A percentile compares a stretch with the other conserved stretches of the same genome.
These are phyloP conservation scores for Eupithecia dodoneata DNA, from an alignment of 2,888 invertebrate genomes.

Conservation along the genomic window DNA sequence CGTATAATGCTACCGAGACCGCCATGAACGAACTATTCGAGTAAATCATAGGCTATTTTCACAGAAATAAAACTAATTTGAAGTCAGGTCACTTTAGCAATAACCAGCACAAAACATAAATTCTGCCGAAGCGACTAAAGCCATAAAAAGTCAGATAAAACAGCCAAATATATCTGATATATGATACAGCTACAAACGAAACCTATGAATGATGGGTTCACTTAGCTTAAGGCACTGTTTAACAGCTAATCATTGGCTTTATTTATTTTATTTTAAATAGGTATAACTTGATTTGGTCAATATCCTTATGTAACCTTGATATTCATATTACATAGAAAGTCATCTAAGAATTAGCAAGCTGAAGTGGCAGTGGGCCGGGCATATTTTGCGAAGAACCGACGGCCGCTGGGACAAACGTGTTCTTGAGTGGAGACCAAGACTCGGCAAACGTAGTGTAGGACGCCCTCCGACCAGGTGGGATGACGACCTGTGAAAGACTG, in stretches of 20 bases:
- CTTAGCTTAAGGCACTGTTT: not conserved
- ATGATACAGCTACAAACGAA: constrained; percentile 1
- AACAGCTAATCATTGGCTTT: not conserved
- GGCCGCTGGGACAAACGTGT: no score
- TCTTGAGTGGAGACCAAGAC: no score
- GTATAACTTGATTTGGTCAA: not conserved
- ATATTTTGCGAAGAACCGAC: no score
- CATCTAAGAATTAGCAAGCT: no score
- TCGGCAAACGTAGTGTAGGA: no score
- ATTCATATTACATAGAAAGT: no score
- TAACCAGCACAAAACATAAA: not conserved
- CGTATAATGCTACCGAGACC: not conserved
- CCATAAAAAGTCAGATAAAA: constrained; percentile 1
- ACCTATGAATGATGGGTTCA: not conserved
- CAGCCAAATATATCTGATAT: constrained; percentile 6
- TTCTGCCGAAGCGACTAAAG: not conserved
- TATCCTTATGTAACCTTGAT: no score
- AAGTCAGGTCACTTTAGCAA: constrained; percentile 3
- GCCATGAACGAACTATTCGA: not conserved
- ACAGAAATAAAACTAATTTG: not conserved
- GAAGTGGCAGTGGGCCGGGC: no score
- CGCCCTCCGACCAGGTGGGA: no score
- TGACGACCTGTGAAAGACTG: no score
- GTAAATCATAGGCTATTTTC: not conserved
- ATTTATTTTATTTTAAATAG: no score